phyloP scores from a whole-genome alignment of 1,140 invertebrate genomes.

The Aphidius gifuensis region DNA sequence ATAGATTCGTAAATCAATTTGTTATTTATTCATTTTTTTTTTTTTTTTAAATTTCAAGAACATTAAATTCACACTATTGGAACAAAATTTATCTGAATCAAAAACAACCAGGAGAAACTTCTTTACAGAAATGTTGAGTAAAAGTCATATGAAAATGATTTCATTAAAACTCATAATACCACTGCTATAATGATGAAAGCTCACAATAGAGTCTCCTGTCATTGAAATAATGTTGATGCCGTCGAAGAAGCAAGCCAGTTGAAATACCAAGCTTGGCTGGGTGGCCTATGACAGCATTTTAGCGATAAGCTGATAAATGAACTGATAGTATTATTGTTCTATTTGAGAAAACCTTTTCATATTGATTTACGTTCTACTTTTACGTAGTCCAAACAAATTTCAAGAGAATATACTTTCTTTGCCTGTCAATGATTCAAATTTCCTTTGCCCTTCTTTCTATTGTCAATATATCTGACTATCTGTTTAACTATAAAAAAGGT shows the following conservation, averaged over 20 bases:
- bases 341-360: neutral
- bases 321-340: slow-evolving; percentile 50
- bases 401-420: neutral
- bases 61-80: neutral
- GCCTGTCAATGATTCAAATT: slow-evolving; percentile 17
- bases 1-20: slow-evolving; percentile 22
- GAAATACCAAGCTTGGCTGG: slow-evolving; percentile 26
- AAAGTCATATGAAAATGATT: slow-evolving; percentile 38
- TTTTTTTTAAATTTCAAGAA: neutral
- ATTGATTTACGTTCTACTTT: too few relatives aligned
- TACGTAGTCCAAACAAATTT: too few relatives aligned
- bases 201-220: slow-evolving; percentile 31
- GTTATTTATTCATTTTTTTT: neutral
- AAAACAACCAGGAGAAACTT: neutral
- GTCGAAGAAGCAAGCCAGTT: slow-evolving; percentile 27
- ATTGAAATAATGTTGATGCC: slow-evolving; percentile 16
- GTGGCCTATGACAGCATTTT: slow-evolving; percentile 20
- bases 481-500: too few relatives aligned
- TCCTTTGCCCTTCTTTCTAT: slow-evolving; percentile 13
- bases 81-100: neutral
- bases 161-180: slow-evolving; percentile 51
- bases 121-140: too few relatives aligned
- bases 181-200: slow-evolving; percentile 35
- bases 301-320: slow-evolving; percentile 53
- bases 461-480: neutral